Conservation (phyloP, 2,113 vertebrate genomes). For the Tamias sibiricus region DNA sequence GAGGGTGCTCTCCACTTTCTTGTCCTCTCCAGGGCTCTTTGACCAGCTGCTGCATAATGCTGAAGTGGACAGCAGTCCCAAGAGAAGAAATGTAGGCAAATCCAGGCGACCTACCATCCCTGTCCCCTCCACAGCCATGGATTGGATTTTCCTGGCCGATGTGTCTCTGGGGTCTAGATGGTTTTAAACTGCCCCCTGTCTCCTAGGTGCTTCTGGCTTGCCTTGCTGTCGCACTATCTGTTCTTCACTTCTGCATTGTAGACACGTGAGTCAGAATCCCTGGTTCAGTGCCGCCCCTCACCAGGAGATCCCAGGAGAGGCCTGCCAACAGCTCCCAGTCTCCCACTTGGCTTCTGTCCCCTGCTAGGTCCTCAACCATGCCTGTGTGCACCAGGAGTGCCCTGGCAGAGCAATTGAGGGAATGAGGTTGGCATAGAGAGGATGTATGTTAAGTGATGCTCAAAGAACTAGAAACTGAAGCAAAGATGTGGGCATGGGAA, state of each 20-base stretch:
- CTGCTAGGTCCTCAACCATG: background rate
- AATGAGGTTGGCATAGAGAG: background rate
- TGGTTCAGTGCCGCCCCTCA: background rate
- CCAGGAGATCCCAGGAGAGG: background rate
- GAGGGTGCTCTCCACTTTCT: conserved; percentile 46
- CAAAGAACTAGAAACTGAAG: background rate
- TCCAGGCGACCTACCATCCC: background rate
- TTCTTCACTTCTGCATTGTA: background rate
- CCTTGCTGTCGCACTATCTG: background rate
- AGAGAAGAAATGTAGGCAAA: background rate
- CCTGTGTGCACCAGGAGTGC: background rate
- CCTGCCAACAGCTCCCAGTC: background rate
- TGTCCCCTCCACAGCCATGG: background rate
- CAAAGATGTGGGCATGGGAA: background rate
- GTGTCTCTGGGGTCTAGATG: background rate
- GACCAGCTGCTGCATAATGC: background rate
- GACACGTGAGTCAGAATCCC: background rate
- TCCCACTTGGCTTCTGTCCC: background rate
- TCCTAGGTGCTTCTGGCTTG: background rate
- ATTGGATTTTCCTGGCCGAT: background rate
- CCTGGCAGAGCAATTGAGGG: background rate
- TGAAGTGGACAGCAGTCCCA: background rate
- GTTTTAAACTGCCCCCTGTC: background rate
- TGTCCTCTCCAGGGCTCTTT: background rate
- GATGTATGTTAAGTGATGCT: background rate